Evolutionary conservation across 2,797 vertebrate genomes (phyloP).

Genomic region (Phoebastria nigripes): DNA sequence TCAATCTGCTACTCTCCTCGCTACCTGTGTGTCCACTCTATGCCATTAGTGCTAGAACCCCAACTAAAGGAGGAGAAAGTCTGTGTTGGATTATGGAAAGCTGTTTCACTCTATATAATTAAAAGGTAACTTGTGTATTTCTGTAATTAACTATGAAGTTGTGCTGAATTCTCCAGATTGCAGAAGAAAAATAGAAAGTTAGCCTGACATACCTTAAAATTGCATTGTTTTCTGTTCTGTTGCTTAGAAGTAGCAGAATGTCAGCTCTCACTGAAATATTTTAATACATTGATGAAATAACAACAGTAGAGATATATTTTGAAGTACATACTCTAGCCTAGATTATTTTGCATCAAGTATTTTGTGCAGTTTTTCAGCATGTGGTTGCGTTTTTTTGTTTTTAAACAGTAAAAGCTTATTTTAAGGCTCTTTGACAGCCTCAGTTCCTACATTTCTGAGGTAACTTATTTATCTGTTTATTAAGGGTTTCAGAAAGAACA

Average conservation of each 20-base stretch:
- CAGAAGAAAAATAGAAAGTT: neutral
- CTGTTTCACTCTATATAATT: conserved; percentile 57
- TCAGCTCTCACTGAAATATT: neutral
- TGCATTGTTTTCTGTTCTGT: neutral
- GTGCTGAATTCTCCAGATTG: conserved; percentile 12
- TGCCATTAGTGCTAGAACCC: conserved; percentile 58
- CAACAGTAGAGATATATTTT: neutral
- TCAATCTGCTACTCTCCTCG: conserved; percentile 46
- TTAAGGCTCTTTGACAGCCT: neutral
- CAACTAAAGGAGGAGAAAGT: conserved; percentile 59
- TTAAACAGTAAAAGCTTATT: neutral
- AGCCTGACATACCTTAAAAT: neutral
- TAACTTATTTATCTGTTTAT: neutral
- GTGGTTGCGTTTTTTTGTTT: neutral
- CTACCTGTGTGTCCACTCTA: conserved; percentile 53
- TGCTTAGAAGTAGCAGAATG: neutral
- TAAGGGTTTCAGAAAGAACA: neutral
- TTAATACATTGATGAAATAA: neutral
- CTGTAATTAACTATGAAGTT: conserved; percentile 34
- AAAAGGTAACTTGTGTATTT: conserved; percentile 57
- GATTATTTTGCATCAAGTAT: neutral
- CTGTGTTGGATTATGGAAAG: conserved; percentile 63
- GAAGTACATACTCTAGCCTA: neutral
- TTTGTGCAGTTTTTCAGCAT: neutral
- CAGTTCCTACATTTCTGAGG: neutral